phyloP scores from a whole-genome alignment of 1,140 invertebrate genomes.

The Eciton burchellii region DNA sequence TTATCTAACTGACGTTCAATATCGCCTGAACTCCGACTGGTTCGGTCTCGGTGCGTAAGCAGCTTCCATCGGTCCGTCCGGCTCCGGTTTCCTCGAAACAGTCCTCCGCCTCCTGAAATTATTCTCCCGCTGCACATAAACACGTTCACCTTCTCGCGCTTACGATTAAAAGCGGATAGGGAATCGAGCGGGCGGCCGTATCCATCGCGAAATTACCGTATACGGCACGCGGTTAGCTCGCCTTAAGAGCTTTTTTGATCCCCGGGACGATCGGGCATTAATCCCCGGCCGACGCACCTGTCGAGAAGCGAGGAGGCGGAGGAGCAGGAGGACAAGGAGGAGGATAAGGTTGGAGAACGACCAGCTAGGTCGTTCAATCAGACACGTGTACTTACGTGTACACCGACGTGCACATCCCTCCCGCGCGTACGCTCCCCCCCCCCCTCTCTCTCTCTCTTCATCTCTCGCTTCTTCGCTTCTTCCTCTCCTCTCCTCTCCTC shows the following conservation, averaged over 20 bases:
- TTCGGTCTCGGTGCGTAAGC: constrained; percentile 13
- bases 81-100: constrained; percentile 8
- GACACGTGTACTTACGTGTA: constrained; percentile 66
- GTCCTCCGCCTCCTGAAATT: constrained; percentile 60
- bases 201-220: constrained; percentile 58
- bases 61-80: neutral
- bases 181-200: constrained; percentile 31
- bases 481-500: no score
- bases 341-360: constrained; percentile 59
- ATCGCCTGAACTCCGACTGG: neutral
- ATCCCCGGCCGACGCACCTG: constrained; percentile 67
- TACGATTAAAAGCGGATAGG: constrained; percentile 63
- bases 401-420: constrained; percentile 17
- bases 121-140: constrained; percentile 58
- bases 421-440: constrained; percentile 12
- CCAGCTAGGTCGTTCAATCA: constrained; percentile 60
- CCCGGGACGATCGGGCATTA: constrained; percentile 55
- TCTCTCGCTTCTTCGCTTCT: neutral
- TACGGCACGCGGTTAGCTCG: constrained; percentile 39
- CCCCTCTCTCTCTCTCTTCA: constrained; percentile 20
- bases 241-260: constrained; percentile 63
- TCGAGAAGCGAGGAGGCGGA: constrained; percentile 35
- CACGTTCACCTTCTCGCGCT: constrained; percentile 50
- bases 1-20: constrained; percentile 1
- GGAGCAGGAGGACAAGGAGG: constrained; percentile 30